Base-by-base conservation (phyloP, 2,797 vertebrate genomes). In the Urocyon cinereoargenteus region DNA sequence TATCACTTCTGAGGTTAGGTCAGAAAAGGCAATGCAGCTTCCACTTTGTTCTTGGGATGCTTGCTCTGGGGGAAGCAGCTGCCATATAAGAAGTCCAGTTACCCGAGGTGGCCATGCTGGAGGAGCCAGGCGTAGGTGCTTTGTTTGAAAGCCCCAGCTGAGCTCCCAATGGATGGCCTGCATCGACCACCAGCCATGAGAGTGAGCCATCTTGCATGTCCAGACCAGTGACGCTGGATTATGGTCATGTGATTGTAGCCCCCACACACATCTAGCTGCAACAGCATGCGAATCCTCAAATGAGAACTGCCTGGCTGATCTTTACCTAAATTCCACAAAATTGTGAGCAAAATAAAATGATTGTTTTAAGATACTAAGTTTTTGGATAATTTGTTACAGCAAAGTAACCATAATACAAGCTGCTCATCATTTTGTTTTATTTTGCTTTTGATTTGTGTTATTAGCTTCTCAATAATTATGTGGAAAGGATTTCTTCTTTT, bases 221-320 rank as follows among this genome's bases (percentile, higher is more conserved):
- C 78, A 82, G 53, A 21, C 90, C 64, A 26, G 6, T 24, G 53
- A 34, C 49, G 10, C 36, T 49, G 53, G 78, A 26, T 64, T 9
- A 28, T 49, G n/a, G 53, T 59, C 36, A 6, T 7, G 24, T 28
- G 36, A 19, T 24, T 14, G 36, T 14, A 68, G 19, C 36, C 28
- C 9, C 77, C 13, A 6, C n/a, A 26, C 16, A 28, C 15, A 2
- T 78, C 22, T 53, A 16, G 45, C 4, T 64, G 45, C 73, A 36
- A 6, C 2, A 66, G n/a, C 73, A 40, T 0, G 0, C 36, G 21
- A 49, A 16, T 40, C 24, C 24, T 19, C 49, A 11, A 26, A 0
- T 4, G 34, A 55, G 87, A 53, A 36, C 61, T 22, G 61, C n/a
- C 49, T 6, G 18, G 51, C 19, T 22, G 73, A 4, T 4, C 24